Evolutionary conservation across 2,797 vertebrate species (phyloP).

Genomic region (Sebastes itinus): DNA sequence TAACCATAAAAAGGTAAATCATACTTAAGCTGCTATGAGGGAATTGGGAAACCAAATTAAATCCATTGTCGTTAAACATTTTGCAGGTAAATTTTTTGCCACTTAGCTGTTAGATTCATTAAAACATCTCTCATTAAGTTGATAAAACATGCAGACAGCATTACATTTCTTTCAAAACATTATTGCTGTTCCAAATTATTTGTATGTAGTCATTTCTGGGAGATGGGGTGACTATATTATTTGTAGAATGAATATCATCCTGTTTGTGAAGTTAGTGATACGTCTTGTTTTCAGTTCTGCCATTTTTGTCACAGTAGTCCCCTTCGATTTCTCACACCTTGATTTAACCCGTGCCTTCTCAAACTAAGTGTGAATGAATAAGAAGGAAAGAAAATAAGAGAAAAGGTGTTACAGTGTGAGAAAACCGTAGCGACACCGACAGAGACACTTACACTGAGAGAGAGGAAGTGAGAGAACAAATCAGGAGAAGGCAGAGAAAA

Average conservation of each 20-base stretch:
- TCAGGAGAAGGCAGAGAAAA: background rate
- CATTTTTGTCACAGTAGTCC: background rate
- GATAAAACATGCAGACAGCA: background rate
- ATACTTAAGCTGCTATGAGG: background rate
- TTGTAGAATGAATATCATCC: background rate
- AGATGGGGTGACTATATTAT: background rate
- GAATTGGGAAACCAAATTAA: background rate
- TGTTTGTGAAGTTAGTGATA: background rate
- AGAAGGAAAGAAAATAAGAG: background rate
- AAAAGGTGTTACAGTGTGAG: background rate
- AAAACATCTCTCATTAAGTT: background rate
- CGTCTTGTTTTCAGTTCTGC: background rate
- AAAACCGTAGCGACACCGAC: background rate
- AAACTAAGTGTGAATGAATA: background rate
- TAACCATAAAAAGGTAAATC: background rate
- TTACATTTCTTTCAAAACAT: background rate
- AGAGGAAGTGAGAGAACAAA: background rate
- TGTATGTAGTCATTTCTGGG: background rate
- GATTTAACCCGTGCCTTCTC: background rate
- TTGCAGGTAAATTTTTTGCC: background rate
- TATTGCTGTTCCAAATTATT: background rate
- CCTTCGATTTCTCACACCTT: background rate
- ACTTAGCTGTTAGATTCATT: background rate
- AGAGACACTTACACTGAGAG: background rate
- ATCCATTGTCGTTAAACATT: background rate